Conservation (phyloP, 2,888 invertebrate genomes). For the Leptinotarsa haldemani region DNA sequence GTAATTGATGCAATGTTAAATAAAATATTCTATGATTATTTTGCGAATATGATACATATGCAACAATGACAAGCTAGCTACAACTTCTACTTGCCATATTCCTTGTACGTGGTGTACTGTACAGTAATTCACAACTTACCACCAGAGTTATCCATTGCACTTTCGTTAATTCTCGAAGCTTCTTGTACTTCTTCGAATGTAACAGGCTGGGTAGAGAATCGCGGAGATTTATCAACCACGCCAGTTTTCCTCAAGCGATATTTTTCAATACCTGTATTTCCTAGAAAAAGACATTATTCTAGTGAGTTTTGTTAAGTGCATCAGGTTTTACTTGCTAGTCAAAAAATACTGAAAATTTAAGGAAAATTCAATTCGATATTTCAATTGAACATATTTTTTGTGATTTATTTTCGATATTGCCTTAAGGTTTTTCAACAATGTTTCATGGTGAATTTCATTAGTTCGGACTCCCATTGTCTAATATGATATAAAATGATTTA, state of each 20-base stretch:
- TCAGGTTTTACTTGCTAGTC: too few relatives aligned
- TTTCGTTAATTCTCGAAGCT: constrained; percentile 61
- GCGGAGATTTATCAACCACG: constrained; percentile 39
- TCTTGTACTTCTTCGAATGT: constrained; percentile 74
- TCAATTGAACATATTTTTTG: too few relatives aligned
- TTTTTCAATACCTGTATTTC: constrained; percentile 54
- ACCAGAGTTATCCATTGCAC: constrained; percentile 66
- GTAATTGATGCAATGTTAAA: background rate
- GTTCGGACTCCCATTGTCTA: too few relatives aligned
- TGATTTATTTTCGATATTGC: too few relatives aligned
- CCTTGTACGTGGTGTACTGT: constrained; percentile 3
- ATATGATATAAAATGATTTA: too few relatives aligned
- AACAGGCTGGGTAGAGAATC: constrained; percentile 75
- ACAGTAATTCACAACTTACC: constrained; percentile 36
- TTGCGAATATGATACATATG: constrained; percentile 24
- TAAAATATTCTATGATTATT: background rate
- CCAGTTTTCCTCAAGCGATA: constrained; percentile 45
- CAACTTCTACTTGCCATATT: constrained; percentile 26
- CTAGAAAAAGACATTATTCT: constrained; percentile 36
- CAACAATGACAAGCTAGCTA: constrained; percentile 10
- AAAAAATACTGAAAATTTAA: too few relatives aligned
- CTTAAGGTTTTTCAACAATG: too few relatives aligned
- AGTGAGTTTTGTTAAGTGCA: too few relatives aligned
- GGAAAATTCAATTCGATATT: too few relatives aligned
- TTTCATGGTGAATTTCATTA: too few relatives aligned